Evolutionary conservation across 2,888 invertebrate genomes (phyloP).

Genomic region (Malachius bipustulatus): DNA sequence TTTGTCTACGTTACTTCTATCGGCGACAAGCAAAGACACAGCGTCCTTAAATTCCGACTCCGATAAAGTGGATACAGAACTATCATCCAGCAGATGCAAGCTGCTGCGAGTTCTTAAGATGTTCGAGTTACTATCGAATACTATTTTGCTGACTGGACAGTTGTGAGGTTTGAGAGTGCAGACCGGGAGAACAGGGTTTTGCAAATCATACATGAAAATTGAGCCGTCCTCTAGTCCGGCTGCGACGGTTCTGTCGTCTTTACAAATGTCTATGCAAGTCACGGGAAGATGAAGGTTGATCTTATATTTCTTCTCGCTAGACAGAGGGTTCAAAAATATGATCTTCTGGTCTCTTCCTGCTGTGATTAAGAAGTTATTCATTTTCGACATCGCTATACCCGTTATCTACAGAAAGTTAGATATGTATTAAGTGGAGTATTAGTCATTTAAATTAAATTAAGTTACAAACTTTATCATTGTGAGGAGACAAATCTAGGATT

Average conservation of each 20-base stretch:
- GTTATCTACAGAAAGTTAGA: slow-evolving; percentile 21
- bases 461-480: no score
- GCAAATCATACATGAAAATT: slow-evolving; percentile 28
- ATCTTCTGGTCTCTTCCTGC: slow-evolving; percentile 29
- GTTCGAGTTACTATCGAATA: slow-evolving; percentile 21
- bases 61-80: no score
- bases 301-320: slow-evolving; percentile 24
- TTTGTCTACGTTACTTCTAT: background rate
- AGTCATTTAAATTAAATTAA: no score
- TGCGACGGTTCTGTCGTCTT: slow-evolving; percentile 25
- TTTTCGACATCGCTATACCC: slow-evolving; percentile 23
- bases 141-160: slow-evolving; percentile 17
- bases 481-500: slow-evolving; percentile 7
- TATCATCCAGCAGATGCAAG: no score
- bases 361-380: slow-evolving; percentile 24
- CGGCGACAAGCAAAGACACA: background rate
- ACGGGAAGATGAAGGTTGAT: slow-evolving; percentile 26
- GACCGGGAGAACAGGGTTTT: slow-evolving; percentile 25
- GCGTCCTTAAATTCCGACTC: slow-evolving; percentile 4
- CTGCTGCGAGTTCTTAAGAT: no score
- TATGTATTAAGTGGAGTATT: no score
- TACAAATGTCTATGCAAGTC: slow-evolving; percentile 26
- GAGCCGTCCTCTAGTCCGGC: slow-evolving; percentile 28
- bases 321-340: slow-evolving; percentile 24
- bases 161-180: slow-evolving; percentile 21